A percentile compares a stretch with the other conserved stretches of the same genome.
Evolutionary conservation across 30 jellyfish, hydroid and myxozoan genomes (phyloP).

Genomic region (Chrysaora quinquecirrha): DNA sequence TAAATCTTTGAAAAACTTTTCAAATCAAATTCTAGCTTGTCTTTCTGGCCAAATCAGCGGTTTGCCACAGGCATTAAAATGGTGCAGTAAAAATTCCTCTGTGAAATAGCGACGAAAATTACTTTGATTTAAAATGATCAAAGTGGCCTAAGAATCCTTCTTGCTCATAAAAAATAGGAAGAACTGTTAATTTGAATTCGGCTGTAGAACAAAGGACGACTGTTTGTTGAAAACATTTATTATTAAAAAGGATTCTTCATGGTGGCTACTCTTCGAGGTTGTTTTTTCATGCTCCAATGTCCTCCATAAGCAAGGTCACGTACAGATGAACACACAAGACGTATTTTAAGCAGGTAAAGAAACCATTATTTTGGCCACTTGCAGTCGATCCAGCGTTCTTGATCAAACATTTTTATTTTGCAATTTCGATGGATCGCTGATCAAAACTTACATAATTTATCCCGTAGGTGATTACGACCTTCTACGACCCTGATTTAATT

Average conservation of each 20-base stretch:
- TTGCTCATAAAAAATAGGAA: background rate
- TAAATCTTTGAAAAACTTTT: background rate
- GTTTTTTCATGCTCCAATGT: constrained; percentile 72
- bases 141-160: background rate
- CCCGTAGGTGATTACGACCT: background rate
- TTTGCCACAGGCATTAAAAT: constrained; percentile 59
- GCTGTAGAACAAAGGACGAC: constrained; percentile 40
- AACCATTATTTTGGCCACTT: too few relatives aligned
- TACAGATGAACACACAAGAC: constrained; percentile 67
- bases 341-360: constrained; percentile 61
- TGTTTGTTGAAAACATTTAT: constrained; percentile 41
- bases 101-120: background rate
- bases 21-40: background rate
- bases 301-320: constrained; percentile 76
- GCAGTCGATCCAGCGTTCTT: too few relatives aligned
- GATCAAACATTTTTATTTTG: too few relatives aligned
- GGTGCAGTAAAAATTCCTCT: background rate
- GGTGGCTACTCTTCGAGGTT: constrained; percentile 69
- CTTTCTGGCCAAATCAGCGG: background rate
- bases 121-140: background rate
- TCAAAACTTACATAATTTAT: too few relatives aligned
- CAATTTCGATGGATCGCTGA: too few relatives aligned
- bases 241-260: constrained; percentile 60
- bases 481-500: too few relatives aligned
- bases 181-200: constrained; percentile 13